Evolutionary conservation across 2,888 invertebrate species (phyloP), one percentile per base, ranked within the genome.

Genomic region (Cremastobaeus sp.): DNA sequence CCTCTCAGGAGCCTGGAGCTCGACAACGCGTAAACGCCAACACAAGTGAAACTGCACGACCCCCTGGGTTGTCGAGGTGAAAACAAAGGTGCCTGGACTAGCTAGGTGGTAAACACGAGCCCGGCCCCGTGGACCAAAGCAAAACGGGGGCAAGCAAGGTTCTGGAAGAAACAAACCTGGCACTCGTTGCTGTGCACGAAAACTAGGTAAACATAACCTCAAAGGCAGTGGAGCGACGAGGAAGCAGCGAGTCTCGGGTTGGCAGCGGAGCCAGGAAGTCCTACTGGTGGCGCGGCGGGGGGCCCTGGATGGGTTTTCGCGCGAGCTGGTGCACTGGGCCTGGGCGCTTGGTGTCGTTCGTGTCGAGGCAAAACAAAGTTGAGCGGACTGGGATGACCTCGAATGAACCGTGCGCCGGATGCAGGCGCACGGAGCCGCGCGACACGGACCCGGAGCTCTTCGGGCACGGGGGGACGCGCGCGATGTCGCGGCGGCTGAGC

Each of bases 341-440:
- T n/a, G 25, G 8, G 8, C 25, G 3, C 8, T 25, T 25, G 25
- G 25, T 25, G 12, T 4, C n/a, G 4, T 5, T 17, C 18, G 25
- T 25, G 17, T 39, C 21, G 20, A 39, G 60, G 25, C 14, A 52
- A 52, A 59, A 59, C 35, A 39, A 45, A 54, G 25, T 60, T 28
- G 20, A 30, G 34, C 39, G 28, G 20, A 32, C 60, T 60, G 48
- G 48, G 41, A 48, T 71, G 71, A 71, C 71, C 65, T 71, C 71
- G 59, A 59, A 65, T 65, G 71, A 71, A 71, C 25, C 25, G 25
- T 45, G 17, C 2, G 12, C 25, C 18, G 14, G 14, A 25, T 1
- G 14, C 25, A 39, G 18, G 18, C 39, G 20, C 5, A 6, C 17
- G 39, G n/a, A n/a, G 20, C 9, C 57, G 34, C 3, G 18, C 18